These are phyloP conservation scores for Metaphire vulgaris DNA, from an alignment of 1,140 invertebrate species.

Conservation along the genomic window DNA sequence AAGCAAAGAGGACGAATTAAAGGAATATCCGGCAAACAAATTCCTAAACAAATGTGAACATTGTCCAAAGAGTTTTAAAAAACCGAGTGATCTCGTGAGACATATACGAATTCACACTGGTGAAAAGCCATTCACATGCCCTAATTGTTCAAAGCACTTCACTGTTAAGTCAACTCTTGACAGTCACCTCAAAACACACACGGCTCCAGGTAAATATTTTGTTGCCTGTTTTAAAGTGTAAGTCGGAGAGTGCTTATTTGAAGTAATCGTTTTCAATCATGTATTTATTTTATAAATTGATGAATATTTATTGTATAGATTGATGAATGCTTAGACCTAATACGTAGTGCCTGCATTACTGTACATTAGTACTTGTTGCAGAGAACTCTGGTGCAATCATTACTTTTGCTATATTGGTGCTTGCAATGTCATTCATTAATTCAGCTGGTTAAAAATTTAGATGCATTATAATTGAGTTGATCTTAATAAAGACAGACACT, in stretches of 20 bases:
- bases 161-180: slow-evolving; percentile 54
- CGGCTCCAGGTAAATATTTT: slow-evolving; percentile 33
- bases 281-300: too few relatives aligned
- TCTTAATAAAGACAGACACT: too few relatives aligned
- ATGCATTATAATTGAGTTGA: too few relatives aligned
- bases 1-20: slow-evolving; percentile 16
- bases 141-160: slow-evolving; percentile 43
- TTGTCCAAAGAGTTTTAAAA: slow-evolving; percentile 56
- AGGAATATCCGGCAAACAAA: slow-evolving; percentile 11
- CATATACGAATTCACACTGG: slow-evolving; percentile 52
- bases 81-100: slow-evolving; percentile 52
- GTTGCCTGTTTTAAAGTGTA: not conserved
- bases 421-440: too few relatives aligned
- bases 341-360: too few relatives aligned
- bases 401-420: too few relatives aligned
- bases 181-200: slow-evolving; percentile 52
- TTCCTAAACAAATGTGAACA: slow-evolving; percentile 56
- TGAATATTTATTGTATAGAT: too few relatives aligned
- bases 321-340: too few relatives aligned
- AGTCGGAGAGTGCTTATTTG: slow-evolving; percentile 5
- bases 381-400: too few relatives aligned
- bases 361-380: too few relatives aligned
- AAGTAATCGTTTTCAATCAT: too few relatives aligned
- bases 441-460: too few relatives aligned
- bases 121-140: slow-evolving; percentile 51